Percentiles rank a stretch among this genome's conserved stretches.
phyloP scores from a whole-genome alignment of 2,113 vertebrate genomes.

The Stegostoma tigrinum region DNA sequence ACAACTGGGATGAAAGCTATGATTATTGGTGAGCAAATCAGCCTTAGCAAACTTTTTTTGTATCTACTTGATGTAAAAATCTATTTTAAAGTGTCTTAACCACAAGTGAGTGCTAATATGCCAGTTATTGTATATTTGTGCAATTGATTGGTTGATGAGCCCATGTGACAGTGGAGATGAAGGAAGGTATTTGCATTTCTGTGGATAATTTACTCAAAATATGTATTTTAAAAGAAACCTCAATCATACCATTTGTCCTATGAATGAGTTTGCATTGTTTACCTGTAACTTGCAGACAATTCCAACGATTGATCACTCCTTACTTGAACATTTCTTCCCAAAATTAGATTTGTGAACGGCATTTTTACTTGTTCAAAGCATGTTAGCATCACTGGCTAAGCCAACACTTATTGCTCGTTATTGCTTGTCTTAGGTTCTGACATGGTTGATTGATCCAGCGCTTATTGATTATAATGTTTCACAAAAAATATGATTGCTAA shows the following conservation, averaged over 20 bases:
- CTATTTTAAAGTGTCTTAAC: background rate
- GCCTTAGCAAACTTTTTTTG: background rate
- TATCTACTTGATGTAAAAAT: background rate
- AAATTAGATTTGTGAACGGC: no score
- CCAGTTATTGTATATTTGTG: background rate
- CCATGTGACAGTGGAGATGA: background rate
- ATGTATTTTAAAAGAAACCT: background rate
- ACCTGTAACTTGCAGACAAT: background rate
- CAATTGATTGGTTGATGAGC: background rate
- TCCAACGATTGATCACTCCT: background rate
- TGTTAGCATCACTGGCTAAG: no score
- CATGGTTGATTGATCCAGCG: background rate
- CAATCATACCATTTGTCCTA: background rate
- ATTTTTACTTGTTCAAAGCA: no score
- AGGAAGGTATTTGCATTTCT: background rate
- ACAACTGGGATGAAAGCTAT: slow-evolving; percentile 80
- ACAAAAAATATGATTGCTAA: background rate
- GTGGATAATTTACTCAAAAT: background rate
- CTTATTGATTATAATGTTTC: background rate
- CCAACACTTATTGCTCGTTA: no score
- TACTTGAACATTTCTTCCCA: background rate
- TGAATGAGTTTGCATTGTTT: background rate
- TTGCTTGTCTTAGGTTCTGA: background rate
- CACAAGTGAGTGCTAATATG: slow-evolving; percentile 5
- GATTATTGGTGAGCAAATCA: slow-evolving; percentile 67